phyloP scores from a whole-genome alignment of 2,797 vertebrate species.

The Acanthiza pusilla region DNA sequence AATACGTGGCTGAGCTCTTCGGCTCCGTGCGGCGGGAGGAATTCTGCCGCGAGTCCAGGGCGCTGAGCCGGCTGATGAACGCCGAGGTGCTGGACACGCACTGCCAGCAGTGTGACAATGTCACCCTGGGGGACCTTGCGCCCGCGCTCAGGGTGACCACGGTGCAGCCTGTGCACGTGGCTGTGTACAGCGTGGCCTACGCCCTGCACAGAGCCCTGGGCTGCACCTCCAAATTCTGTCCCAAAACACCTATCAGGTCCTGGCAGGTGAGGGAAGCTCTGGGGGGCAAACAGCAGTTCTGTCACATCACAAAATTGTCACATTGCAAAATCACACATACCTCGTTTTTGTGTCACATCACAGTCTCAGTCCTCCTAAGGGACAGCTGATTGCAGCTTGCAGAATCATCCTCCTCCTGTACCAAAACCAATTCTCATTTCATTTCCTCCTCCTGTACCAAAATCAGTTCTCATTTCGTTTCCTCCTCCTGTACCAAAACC shows the following conservation, averaged over 20 bases:
- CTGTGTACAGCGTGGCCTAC: slow-evolving; percentile 81
- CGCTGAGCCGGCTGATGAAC: accelerated
- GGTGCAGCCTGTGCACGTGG: slow-evolving; percentile 78
- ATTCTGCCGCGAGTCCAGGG: slow-evolving; percentile 3
- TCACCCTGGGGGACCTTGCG: slow-evolving; percentile 65
- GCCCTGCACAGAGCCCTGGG: slow-evolving; percentile 82
- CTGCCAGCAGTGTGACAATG: slow-evolving; percentile 75
- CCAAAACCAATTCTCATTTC: background rate
- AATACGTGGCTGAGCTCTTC: slow-evolving; percentile 60
- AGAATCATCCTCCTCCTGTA: background rate
- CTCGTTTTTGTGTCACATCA: too few species aligned
- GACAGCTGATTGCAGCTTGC: background rate
- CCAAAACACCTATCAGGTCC: slow-evolving; percentile 61
- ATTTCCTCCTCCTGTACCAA: background rate
- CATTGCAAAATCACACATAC: too few species aligned
- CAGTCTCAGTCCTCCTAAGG: background rate
- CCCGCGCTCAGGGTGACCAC: slow-evolving; percentile 15
- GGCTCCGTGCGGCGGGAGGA: background rate
- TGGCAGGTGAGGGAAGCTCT: slow-evolving; percentile 78
- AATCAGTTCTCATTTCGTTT: too few species aligned
- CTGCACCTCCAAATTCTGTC: slow-evolving; percentile 74
- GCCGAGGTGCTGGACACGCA: accelerated
- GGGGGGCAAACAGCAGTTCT: background rate
- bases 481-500: too few species aligned
- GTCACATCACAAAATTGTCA: too few species aligned